These are phyloP conservation scores for Anguilla rostrata DNA, from an alignment of 2,113 vertebrate species.

Conservation along the genomic window DNA sequence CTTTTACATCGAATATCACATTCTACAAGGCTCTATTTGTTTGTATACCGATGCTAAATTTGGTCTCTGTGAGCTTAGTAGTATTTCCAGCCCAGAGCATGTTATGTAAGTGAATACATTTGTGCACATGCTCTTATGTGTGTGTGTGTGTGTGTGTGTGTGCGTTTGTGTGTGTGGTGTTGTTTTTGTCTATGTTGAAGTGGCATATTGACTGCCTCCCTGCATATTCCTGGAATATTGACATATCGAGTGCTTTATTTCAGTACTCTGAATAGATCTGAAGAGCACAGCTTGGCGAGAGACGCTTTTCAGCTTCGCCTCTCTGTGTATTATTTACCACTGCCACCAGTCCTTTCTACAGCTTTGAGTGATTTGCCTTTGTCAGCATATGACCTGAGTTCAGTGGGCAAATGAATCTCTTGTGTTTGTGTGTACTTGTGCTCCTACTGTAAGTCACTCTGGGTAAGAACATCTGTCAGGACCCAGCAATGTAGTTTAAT, in stretches of 20 bases:
- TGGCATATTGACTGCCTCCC: background rate
- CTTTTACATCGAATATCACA: background rate
- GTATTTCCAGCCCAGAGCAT: background rate
- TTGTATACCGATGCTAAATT: background rate
- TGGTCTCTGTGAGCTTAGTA: background rate
- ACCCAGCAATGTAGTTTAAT: background rate
- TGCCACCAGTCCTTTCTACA: background rate
- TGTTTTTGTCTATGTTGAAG: too few relatives aligned
- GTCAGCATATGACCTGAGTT: too few relatives aligned
- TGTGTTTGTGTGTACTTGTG: too few relatives aligned
- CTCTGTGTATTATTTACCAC: background rate
- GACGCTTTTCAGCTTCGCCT: background rate
- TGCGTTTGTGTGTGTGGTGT: too few relatives aligned
- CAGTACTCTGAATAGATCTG: background rate
- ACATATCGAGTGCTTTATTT: background rate
- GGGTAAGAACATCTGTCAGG: background rate
- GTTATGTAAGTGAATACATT: background rate
- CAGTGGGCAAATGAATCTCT: too few relatives aligned
- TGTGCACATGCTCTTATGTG: background rate
- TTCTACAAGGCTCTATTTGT: background rate
- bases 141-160: too few relatives aligned
- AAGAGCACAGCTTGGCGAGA: background rate
- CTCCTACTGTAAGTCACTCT: too few relatives aligned
- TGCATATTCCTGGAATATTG: background rate
- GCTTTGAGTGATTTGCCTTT: too few relatives aligned